Evolutionary conservation across 2,888 invertebrate genomes (phyloP), one percentile per base, ranked within the genome.

Genomic region (Tromatobia lineatoria): DNA sequence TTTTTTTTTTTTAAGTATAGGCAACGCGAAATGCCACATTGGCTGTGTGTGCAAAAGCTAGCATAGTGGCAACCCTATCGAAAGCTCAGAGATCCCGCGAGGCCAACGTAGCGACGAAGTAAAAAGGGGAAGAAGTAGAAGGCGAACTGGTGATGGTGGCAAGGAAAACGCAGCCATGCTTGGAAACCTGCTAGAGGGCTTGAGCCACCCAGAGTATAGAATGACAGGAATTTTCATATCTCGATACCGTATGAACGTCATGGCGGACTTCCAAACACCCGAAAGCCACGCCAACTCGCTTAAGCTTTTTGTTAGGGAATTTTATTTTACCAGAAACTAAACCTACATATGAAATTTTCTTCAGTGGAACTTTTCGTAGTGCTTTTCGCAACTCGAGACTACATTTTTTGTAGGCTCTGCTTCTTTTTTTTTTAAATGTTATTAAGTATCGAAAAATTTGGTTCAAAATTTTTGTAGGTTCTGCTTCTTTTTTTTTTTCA

Each of bases 181-280:
- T 54, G 42, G 59, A 59, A 69, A 66, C 70, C 54, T 52, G 59
- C 34, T 59, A 29, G 47, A 67, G 67, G 7, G 8, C 66, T 66
- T 57, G 71, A 71, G 57, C 75, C 54, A 57, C 69, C 25, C 87
- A 87, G 88, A 29, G 88, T 88, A 88, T 89, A 89, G 88, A 87
- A 90, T 86, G 90, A 88, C 87, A 89, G 87, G 91, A 91, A 91
- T 91, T 91, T 91, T 91, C 90, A 91, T 91, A 91, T 91, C 91
- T 90, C 90, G 88, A 90, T 89, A 88, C 88, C 85, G 88, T 54
- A 34, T 59, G 57, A 54, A 47, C 66, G 70, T 70, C 75, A 29
- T 42, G 52, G 25, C 45, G 54, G 29, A 25, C 74, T 42, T 52
- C 54, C 42, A 47, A 38, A 20, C 57, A 29, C 75, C 18, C 15